A percentile compares a stretch with the other conserved stretches of the same genome.
Conservation (phyloP, 2,113 vertebrate species). For the Chaenogobius annularis region DNA sequence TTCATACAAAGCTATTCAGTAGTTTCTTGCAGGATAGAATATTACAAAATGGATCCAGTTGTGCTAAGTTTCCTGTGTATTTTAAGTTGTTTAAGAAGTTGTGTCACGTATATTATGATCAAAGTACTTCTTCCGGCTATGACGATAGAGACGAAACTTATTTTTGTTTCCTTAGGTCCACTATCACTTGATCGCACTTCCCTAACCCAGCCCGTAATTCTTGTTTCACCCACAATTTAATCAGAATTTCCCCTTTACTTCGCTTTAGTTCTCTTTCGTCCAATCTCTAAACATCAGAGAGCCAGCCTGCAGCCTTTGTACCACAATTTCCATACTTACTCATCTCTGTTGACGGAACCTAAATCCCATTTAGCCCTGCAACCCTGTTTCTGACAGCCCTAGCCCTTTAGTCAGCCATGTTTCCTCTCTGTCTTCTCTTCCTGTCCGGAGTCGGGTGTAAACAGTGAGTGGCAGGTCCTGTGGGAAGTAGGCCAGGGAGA, state of each 20-base stretch:
- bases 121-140: neutral
- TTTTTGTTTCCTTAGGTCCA: slow-evolving; percentile 12
- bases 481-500: slow-evolving; percentile 69
- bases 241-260: slow-evolving; percentile 2
- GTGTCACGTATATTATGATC: no score
- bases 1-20: no score
- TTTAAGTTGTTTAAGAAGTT: no score
- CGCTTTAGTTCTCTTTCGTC: slow-evolving; percentile 13
- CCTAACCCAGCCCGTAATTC: neutral
- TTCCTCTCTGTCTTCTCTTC: slow-evolving; percentile 26
- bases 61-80: no score
- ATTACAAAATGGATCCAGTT: no score
- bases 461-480: slow-evolving; percentile 43
- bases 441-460: slow-evolving; percentile 42
- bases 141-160: neutral
- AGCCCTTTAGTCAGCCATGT: slow-evolving; percentile 47
- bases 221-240: slow-evolving; percentile 7
- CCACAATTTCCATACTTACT: slow-evolving; percentile 65
- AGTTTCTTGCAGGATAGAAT: no score
- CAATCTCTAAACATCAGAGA: slow-evolving; percentile 47
- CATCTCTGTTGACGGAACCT: slow-evolving; percentile 65
- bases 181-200: neutral
- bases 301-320: slow-evolving; percentile 36
- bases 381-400: slow-evolving; percentile 34
- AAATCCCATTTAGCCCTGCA: slow-evolving; percentile 63